Evolutionary conservation across 1,140 invertebrate genomes (phyloP).

Genomic region (Samia ricini): DNA sequence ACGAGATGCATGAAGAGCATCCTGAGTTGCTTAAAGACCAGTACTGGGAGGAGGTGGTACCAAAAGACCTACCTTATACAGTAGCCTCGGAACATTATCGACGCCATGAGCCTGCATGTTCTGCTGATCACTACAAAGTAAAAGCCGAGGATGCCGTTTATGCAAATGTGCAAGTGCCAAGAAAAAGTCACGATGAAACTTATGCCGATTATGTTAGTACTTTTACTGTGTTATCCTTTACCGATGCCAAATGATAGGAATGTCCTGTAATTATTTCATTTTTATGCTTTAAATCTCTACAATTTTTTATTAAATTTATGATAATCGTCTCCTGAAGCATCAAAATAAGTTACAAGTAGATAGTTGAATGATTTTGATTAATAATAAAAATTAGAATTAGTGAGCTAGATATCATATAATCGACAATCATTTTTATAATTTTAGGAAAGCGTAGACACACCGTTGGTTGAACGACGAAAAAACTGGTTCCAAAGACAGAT

Average conservation of each 20-base stretch:
- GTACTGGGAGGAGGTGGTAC: slow-evolving; percentile 94
- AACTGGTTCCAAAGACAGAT: slow-evolving; percentile 92
- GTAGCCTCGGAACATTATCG: slow-evolving; percentile 91
- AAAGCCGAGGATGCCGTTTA: slow-evolving; percentile 90
- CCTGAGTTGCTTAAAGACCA: slow-evolving; percentile 92
- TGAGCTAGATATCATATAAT: not conserved
- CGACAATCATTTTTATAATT: slow-evolving; percentile 16
- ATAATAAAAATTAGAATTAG: no score
- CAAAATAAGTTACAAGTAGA: no score
- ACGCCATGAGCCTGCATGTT: slow-evolving; percentile 88
- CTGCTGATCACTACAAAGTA: slow-evolving; percentile 90
- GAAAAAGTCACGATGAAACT: slow-evolving; percentile 86
- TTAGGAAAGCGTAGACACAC: slow-evolving; percentile 92
- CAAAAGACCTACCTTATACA: slow-evolving; percentile 91
- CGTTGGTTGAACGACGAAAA: slow-evolving; percentile 88
- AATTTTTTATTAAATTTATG: no score
- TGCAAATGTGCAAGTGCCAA: slow-evolving; percentile 81
- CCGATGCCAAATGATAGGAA: no score
- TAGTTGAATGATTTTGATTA: no score
- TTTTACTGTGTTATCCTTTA: slow-evolving; percentile 9
- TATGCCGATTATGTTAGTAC: slow-evolving; percentile 91
- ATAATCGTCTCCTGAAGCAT: no score
- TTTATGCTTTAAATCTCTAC: no score
- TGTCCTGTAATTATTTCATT: no score
- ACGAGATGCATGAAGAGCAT: slow-evolving; percentile 94